Base-by-base conservation (phyloP, 2,797 vertebrate genomes). In the Syngnathus rostellatus region DNA sequence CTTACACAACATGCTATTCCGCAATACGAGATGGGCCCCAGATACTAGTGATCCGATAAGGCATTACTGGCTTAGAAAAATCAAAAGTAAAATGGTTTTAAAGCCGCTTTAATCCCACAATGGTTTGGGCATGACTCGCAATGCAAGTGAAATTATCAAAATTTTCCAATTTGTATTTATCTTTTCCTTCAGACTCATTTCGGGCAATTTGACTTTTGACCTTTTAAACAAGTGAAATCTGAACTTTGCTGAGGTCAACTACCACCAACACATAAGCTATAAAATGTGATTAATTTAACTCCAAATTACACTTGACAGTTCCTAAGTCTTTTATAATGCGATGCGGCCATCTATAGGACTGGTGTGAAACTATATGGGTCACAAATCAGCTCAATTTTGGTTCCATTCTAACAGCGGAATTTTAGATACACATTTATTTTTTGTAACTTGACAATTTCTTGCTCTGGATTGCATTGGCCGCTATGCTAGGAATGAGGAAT, bases 61-160 rank as follows among this genome's bases (percentile, higher is more conserved):
- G 69, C 37, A 85, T 75, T 77, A 68, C 72, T 81, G 81, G 83
- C 85, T 79, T 82, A 77, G 72, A 80, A 73, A 76, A 77, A 73
- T 50, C 64, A 66, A 76, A 76, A 69, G 71, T 72, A 72, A 81
- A 72, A 69, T 41, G 0, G 9, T 78, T 81, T 84, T 72, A 82
- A 82, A 83, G 80, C 74, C 25, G 68, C 64, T 57, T 70, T 63
- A 16, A 37, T 70, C 61, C 8, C 72, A 61, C 72, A 58, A 70
- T 1, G 73, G n/a, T 62, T 21, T 62, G 11, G 6, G 14, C 12
- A 43, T 43, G 11, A 11, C 39, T 8, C 10, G 3, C 12, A 2
- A 21, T 16, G 2, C 21, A 45, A 21, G 11, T 12, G 11, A 41
- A 60, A 6, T 45, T 4, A 23, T 45, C 5, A 12, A 60, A 21